A percentile compares a stretch with the other conserved stretches of the same genome.
Conservation (phyloP, 35 echinoderm and acorn worm species). For the Anneissia japonica region DNA sequence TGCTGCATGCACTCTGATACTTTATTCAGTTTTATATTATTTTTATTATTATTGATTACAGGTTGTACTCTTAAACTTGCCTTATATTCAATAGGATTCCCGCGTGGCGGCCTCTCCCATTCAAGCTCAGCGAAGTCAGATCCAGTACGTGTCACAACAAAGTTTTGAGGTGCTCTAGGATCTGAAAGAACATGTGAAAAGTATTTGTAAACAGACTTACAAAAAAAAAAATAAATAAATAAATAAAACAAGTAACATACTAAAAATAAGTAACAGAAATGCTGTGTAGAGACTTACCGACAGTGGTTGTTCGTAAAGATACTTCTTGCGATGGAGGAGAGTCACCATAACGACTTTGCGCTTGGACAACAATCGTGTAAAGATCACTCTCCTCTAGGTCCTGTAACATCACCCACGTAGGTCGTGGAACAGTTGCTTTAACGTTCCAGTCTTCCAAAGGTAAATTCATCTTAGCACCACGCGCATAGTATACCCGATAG, state of each 20-base stretch:
- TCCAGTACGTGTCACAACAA: background rate
- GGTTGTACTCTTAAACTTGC: too few species aligned
- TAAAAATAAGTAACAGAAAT: too few species aligned
- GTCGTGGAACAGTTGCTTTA: slow-evolving; percentile 14
- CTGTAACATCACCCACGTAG: slow-evolving; percentile 20
- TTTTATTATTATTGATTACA: too few species aligned
- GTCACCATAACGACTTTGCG: slow-evolving; percentile 57
- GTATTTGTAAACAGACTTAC: too few species aligned
- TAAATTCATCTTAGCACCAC: slow-evolving; percentile 9
- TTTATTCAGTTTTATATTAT: too few species aligned
- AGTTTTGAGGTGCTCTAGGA: background rate
- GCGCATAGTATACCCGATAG: slow-evolving; percentile 68
- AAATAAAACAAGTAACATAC: too few species aligned
- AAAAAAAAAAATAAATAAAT: too few species aligned
- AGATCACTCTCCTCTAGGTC: slow-evolving; percentile 43
- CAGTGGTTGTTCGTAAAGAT: slow-evolving; percentile 1
- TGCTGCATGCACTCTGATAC: too few species aligned
- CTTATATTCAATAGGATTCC: too few species aligned
- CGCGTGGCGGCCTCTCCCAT: background rate
- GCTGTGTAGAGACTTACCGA: slow-evolving; percentile 12
- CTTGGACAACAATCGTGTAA: slow-evolving; percentile 52
- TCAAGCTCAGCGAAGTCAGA: background rate
- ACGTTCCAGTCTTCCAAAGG: slow-evolving; percentile 30
- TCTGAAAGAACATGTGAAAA: background rate
- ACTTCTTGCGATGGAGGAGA: slow-evolving; percentile 49